phyloP scores from a whole-genome alignment of 2,797 vertebrate genomes.

The Clarias laeviceps region DNA sequence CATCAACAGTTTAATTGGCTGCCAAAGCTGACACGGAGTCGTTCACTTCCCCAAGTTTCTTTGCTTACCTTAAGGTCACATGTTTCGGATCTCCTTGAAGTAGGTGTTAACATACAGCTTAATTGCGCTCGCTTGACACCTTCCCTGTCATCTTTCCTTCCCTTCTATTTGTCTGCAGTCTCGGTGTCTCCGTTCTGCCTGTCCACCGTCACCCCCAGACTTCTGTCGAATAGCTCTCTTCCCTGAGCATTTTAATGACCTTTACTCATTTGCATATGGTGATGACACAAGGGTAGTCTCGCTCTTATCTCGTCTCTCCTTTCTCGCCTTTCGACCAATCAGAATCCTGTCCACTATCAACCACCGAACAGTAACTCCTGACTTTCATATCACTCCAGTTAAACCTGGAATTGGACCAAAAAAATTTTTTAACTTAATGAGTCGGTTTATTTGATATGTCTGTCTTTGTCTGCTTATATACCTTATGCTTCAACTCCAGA shows the following conservation, averaged over 20 bases:
- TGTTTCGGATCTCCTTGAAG: constrained; percentile 47
- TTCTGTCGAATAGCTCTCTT: constrained; percentile 35
- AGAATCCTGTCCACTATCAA: constrained; percentile 53
- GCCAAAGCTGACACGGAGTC: constrained; percentile 43
- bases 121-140: constrained; percentile 50
- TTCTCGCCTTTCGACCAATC: constrained; percentile 52
- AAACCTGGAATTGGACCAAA: constrained; percentile 33
- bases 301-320: constrained; percentile 68
- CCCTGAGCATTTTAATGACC: constrained; percentile 68
- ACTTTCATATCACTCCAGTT: constrained; percentile 20
- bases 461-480: neutral
- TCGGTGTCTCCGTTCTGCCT: constrained; percentile 45
- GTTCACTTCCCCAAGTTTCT: constrained; percentile 35
- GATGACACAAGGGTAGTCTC: constrained; percentile 71
- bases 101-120: constrained; percentile 55
- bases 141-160: constrained; percentile 34
- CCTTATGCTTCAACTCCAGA: neutral
- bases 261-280: constrained; percentile 78
- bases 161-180: constrained; percentile 28
- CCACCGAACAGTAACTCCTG: constrained; percentile 49
- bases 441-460: constrained; percentile 9
- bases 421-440: neutral
- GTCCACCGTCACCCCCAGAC: constrained; percentile 42
- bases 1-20: constrained; percentile 20
- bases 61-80: constrained; percentile 58